phyloP scores from a whole-genome alignment of 2,888 invertebrate species.

The Hecatera dysodea region DNA sequence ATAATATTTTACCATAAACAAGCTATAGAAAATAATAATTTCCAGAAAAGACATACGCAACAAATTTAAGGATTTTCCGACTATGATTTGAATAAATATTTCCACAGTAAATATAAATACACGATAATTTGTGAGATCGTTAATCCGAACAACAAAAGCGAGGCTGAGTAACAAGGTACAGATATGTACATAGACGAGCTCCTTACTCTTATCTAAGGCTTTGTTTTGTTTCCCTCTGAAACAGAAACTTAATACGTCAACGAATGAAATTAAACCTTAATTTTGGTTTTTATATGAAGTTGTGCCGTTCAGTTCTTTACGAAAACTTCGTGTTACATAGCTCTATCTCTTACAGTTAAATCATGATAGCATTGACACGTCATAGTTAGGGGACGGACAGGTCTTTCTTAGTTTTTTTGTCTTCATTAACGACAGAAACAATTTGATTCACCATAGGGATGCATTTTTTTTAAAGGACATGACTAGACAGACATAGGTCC shows the following conservation, averaged over 20 bases:
- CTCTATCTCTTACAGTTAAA: neutral
- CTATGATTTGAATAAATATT: neutral
- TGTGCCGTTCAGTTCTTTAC: neutral
- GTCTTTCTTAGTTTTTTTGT: neutral
- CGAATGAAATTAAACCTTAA: constrained; percentile 5
- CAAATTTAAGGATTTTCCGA: neutral
- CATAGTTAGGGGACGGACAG: neutral
- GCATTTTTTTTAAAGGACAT: neutral
- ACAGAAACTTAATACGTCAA: constrained; percentile 5
- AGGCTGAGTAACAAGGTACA: constrained; percentile 9
- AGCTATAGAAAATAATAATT: neutral
- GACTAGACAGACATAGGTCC: neutral
- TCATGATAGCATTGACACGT: neutral
- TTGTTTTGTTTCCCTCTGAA: constrained; percentile 15
- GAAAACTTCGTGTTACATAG: neutral
- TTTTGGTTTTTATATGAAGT: neutral
- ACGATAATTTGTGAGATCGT: constrained; percentile 12
- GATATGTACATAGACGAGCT: constrained; percentile 21
- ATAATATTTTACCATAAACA: neutral
- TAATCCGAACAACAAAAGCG: constrained; percentile 18
- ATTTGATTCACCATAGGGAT: neutral
- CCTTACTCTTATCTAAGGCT: constrained; percentile 23
- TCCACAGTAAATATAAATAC: neutral
- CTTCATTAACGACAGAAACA: too few species aligned
- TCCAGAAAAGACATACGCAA: neutral